Conservation (phyloP, 1,140 invertebrate species). For the Papilio glaucus region DNA sequence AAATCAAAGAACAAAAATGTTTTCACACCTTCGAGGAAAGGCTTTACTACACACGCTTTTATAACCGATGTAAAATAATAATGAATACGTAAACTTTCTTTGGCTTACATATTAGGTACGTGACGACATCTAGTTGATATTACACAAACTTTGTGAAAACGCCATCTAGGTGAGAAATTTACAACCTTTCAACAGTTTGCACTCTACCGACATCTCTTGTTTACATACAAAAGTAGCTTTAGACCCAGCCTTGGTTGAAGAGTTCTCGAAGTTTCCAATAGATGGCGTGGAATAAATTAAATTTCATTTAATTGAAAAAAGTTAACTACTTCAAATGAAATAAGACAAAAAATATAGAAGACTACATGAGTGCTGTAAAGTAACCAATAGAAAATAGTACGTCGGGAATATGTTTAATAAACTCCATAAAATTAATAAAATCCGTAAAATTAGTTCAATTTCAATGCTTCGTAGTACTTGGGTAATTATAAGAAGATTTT, state of each 20-base stretch:
- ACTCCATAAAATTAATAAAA: too few species aligned
- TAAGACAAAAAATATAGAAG: too few species aligned
- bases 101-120: constrained; percentile 36
- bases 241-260: background rate
- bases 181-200: too few species aligned
- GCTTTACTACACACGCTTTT: constrained; percentile 67
- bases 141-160: background rate
- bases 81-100: constrained; percentile 68
- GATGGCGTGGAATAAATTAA: too few species aligned
- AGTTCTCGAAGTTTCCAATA: constrained; percentile 15
- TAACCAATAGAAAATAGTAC: too few species aligned
- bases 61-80: constrained; percentile 78
- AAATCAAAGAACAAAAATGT: constrained; percentile 77
- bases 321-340: too few species aligned
- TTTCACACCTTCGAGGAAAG: constrained; percentile 81
- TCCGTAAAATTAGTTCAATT: too few species aligned
- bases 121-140: constrained; percentile 56
- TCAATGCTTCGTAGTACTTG: too few species aligned
- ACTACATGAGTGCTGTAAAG: too few species aligned
- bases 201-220: constrained; percentile 36
- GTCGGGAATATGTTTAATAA: too few species aligned
- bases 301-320: too few species aligned
- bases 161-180: constrained; percentile 44
- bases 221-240: background rate
- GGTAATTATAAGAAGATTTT: too few species aligned